Percentiles rank a stretch among this genome's conserved stretches.
These are phyloP conservation scores for Drosophila antonietae DNA, from an alignment of 2,888 invertebrate species.

Conservation along the genomic window DNA sequence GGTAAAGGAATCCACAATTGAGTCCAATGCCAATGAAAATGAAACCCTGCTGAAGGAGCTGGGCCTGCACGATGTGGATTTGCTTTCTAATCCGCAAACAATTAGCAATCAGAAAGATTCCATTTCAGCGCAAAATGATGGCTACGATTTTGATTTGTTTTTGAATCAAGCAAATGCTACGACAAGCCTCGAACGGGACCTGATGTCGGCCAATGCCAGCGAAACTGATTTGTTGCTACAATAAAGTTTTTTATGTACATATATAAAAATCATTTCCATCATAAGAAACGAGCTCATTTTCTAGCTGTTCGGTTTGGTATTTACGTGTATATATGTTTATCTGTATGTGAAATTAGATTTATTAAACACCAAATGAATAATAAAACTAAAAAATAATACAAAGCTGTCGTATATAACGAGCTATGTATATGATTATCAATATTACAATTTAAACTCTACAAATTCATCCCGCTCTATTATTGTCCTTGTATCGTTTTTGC, in stretches of 20 bases:
- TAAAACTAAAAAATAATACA: no score
- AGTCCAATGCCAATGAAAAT: constrained; percentile 42
- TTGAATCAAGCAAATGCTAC: constrained; percentile 73
- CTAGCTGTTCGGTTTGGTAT: neutral
- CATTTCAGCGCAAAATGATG: constrained; percentile 55
- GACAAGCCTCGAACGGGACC: constrained; percentile 71
- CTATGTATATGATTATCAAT: no score
- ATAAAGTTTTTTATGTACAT: constrained; percentile 36
- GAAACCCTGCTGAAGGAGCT: constrained; percentile 86
- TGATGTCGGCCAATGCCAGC: constrained; percentile 78
- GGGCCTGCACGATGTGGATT: constrained; percentile 86
- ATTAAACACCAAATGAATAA: no score
- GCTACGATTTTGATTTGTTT: constrained; percentile 80
- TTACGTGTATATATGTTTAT: constrained; percentile 5
- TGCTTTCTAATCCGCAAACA: constrained; percentile 72
- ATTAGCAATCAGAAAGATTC: constrained; percentile 70
- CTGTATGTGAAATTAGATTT: neutral
- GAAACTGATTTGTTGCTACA: constrained; percentile 81
- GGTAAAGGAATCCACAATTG: constrained; percentile 30
- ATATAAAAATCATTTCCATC: constrained; percentile 26
- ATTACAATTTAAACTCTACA: neutral
- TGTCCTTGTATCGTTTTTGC: neutral
- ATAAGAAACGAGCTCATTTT: neutral
- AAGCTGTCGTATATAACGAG: no score
- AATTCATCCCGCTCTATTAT: neutral